Evolutionary conservation across 2,113 vertebrate species (phyloP).

Genomic region (Hyperopisus bebe): DNA sequence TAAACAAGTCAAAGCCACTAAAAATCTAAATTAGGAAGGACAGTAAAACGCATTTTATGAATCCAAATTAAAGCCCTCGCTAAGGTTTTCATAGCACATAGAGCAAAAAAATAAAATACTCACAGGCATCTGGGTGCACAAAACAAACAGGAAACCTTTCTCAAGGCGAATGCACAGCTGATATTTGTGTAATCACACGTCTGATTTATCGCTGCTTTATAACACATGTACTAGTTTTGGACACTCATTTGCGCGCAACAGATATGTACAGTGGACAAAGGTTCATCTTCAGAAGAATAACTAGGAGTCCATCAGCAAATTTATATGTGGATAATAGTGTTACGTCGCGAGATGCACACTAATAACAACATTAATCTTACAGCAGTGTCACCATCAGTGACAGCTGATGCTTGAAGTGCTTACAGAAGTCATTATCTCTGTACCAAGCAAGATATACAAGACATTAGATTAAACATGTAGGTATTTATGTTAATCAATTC

Average conservation of each 20-base stretch:
- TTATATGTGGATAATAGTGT: not conserved
- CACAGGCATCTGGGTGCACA: not conserved
- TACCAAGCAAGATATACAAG: not conserved
- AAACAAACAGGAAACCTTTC: not conserved
- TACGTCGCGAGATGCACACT: not conserved
- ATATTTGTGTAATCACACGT: not conserved
- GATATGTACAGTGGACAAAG: not conserved
- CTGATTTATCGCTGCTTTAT: not conserved
- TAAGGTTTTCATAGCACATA: not conserved
- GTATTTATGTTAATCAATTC: not conserved
- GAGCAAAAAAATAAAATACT: not conserved
- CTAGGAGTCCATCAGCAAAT: not conserved
- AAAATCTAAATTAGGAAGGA: constrained; percentile 3
- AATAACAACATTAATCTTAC: not conserved
- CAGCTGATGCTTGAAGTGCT: not conserved
- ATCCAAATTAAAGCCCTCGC: not conserved
- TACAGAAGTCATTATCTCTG: not conserved
- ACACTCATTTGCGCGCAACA: not conserved
- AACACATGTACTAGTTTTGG: not conserved
- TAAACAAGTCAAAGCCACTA: not conserved
- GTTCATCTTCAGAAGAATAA: not conserved
- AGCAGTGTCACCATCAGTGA: not conserved
- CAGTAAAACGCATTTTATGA: not conserved
- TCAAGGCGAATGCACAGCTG: not conserved
- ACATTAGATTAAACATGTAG: not conserved